Conservation (phyloP, 2,113 vertebrate species). For the Ancistrus triradiatus region DNA sequence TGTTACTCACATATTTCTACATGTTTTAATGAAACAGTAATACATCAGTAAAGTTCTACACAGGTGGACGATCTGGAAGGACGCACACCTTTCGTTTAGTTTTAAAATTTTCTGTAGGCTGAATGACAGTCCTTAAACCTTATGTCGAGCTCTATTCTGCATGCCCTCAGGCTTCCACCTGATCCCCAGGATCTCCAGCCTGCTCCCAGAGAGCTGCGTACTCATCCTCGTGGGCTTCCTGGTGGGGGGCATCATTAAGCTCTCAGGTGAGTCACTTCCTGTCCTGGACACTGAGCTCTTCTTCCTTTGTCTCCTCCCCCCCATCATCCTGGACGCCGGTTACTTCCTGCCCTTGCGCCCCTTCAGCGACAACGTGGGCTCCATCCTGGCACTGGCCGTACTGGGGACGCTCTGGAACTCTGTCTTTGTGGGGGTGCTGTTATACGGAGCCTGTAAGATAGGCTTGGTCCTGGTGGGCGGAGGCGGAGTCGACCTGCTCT, state of each 20-base stretch:
- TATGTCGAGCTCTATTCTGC: no score
- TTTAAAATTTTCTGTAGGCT: no score
- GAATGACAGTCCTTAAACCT: no score
- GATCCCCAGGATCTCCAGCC: conserved; percentile 77
- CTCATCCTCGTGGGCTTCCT: conserved; percentile 90
- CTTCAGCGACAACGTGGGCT: conserved; percentile 91
- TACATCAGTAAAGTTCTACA: no score
- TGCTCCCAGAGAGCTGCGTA: conserved; percentile 93
- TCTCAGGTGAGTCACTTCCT: conserved; percentile 74
- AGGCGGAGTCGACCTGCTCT: conserved; percentile 73
- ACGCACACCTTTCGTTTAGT: no score
- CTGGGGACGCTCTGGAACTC: conserved; percentile 92
- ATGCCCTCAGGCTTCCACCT: conserved; percentile 81
- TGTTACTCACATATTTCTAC: no score
- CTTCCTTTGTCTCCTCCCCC: conserved; percentile 93
- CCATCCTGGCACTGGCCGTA: conserved; percentile 91
- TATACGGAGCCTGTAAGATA: conserved; percentile 82
- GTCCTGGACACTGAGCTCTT: conserved; percentile 81
- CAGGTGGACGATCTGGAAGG: no score
- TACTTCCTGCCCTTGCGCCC: conserved; percentile 89
- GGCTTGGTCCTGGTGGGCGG: conserved; percentile 58
- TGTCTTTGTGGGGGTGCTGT: conserved; percentile 81
- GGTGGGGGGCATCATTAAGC: conserved; percentile 85
- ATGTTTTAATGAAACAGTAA: no score
- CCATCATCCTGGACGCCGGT: conserved; percentile 95